Base-by-base conservation (phyloP, 2,888 invertebrate species). In the Anoplius nigerrimus region DNA sequence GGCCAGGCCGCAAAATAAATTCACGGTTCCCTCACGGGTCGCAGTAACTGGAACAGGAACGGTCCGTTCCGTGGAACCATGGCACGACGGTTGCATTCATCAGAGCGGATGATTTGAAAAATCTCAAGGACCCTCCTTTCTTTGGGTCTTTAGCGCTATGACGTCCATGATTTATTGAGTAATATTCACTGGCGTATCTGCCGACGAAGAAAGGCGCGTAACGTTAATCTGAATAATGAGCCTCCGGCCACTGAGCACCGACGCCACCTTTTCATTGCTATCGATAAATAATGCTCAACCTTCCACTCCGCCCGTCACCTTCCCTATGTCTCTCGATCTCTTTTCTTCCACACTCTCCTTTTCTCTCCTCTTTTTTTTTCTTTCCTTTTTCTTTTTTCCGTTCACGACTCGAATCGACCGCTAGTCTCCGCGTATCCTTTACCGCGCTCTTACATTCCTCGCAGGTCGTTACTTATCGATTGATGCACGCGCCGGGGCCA, bases 181-280 rank as follows among this genome's bases (percentile, higher is more conserved):
- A 78, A 78, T 78, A 78, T 78, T 78, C 78, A 78, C 69, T 78
- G 76, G 78, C 74, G 77, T 78, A 78, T 77, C 77, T 77, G 77
- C 75, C 73, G 66, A 68, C 77, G 77, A 75, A 77, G 77, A 77
- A 78, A 78, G 71, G 76, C 78, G 78, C 76, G 78, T 78, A 78
- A 78, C 78, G 78, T 78, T 78, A 78, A 78, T 78, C 78, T 78
- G 78, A 78, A 78, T 78, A 78, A 78, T 78, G 78, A 78, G 78
- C 78, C 78, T 69, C 74, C 74, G 78, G 77, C 57, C 78, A 78
- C 74, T 78, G 78, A 78, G 72, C 78, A 72, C 73, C 73, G 69
- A 77, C 77, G 74, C 78, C 78, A 78, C 78, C 78, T 78, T 78
- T 78, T 78, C 78, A 78, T 74, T 78, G 78, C 77, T 78, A 78